Evolutionary conservation across 1,140 invertebrate genomes (phyloP), one percentile per base, ranked within the genome.

Genomic region (Drosophila auraria): DNA sequence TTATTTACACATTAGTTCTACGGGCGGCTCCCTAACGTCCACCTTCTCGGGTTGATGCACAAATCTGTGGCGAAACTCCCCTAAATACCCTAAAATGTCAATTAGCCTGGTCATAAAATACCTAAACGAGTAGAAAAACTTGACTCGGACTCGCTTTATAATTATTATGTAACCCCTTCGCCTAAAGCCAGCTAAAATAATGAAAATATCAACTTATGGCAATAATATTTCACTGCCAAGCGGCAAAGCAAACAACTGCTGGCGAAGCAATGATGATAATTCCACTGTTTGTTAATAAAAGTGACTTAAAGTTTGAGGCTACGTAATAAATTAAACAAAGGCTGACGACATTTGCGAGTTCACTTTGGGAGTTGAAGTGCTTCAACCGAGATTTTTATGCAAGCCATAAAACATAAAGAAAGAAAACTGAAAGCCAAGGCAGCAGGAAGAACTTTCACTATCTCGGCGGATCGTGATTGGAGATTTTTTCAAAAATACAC

Each of bases 241-340:
- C 38, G 33, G 27, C 14, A 56, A 69, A 69, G 23, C 44, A 40
- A n/a, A 45, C 56, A 23, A 44, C 23, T 42, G 30, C 56, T 27
- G 47, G 63, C 58, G n/a, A 62, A 74, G 64, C 53, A 25, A 36
- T 63, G 54, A 61, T 80, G 72, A 72, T 83, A 63, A 82, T 72
- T 75, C 57, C 25, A 38, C n/a, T 64, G 54, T 60, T 60, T 42
- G 25, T 56, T 49, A 59, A 33, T 60, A 82, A 72, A 68, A 49
- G 15, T 62, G 53, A 57, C 57, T 54, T 42, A 60, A 33, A 53
- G 61, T 53, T 23, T 58, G 58, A 81, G 47, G 61, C 64, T 44
- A 58, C 72, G 72, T 69, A 77, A 80, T 83, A 81, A 84, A 77
- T 80, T 77, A 78, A 78, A 72, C 53, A 81, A 80, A 63, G 54